Evolutionary conservation across 2,888 invertebrate species (phyloP).

Genomic region (Tryphoninae sp.): DNA sequence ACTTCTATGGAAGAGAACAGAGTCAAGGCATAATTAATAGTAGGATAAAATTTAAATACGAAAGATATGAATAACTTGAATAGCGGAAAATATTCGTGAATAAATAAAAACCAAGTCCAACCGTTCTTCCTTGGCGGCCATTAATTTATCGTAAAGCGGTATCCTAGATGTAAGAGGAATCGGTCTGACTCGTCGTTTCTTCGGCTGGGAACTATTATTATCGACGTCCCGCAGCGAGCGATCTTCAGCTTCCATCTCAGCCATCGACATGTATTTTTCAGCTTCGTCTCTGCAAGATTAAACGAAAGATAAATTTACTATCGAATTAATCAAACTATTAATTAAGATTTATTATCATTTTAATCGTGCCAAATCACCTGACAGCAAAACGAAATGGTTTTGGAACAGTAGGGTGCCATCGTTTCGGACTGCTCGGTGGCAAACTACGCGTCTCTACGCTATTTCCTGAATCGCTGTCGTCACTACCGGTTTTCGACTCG

Average conservation of each 20-base stretch:
- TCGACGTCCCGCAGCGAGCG: conserved; percentile 43
- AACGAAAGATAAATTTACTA: too few relatives aligned
- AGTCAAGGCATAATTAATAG: background rate
- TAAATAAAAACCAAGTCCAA: conserved; percentile 70
- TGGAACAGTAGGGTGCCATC: conserved; percentile 83
- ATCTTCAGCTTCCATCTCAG: conserved; percentile 79
- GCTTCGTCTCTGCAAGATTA: conserved; percentile 85
- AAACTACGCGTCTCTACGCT: conserved; percentile 78
- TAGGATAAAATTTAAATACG: conserved; percentile 5
- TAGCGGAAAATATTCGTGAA: conserved; percentile 2
- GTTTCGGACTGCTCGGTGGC: conserved; percentile 75
- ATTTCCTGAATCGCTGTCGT: conserved; percentile 75
- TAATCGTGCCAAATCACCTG: conserved; percentile 81
- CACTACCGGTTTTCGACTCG: conserved; percentile 72
- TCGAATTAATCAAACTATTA: background rate
- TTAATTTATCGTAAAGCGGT: conserved; percentile 87
- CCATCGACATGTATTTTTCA: conserved; percentile 83
- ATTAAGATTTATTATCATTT: background rate
- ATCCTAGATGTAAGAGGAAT: conserved; percentile 88
- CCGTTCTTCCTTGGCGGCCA: conserved; percentile 89
- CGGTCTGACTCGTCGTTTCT: conserved; percentile 84
- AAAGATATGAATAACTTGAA: conserved; percentile 18
- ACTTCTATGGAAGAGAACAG: conserved; percentile 70
- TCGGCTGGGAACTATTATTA: conserved; percentile 77
- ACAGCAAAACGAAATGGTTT: conserved; percentile 88